Conservation (phyloP, 2,113 vertebrate species). For the Prinia subflava region DNA sequence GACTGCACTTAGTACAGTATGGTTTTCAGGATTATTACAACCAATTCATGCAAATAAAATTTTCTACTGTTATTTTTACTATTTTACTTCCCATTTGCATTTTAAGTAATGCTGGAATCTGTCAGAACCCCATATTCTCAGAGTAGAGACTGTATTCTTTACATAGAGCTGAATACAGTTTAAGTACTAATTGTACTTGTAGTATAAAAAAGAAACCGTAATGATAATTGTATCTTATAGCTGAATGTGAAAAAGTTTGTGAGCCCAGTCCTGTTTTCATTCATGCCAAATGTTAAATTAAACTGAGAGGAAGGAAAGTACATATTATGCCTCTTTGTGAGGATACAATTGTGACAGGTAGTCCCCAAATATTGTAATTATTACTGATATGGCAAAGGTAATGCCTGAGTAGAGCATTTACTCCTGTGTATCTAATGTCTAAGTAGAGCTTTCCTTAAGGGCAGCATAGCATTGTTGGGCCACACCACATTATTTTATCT, state of each 20-base stretch:
- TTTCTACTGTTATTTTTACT: background rate
- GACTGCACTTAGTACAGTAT: background rate
- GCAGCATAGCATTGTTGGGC: background rate
- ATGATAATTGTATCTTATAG: constrained; percentile 7
- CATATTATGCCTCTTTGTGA: background rate
- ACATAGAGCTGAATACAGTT: background rate
- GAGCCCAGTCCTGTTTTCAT: background rate
- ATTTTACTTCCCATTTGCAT: constrained; percentile 6
- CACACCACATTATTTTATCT: background rate
- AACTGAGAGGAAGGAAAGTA: background rate
- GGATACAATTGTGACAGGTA: background rate
- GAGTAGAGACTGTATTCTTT: background rate
- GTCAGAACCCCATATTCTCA: background rate
- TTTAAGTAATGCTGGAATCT: background rate
- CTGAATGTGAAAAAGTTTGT: background rate
- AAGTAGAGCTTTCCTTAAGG: background rate
- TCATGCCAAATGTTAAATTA: constrained; percentile 12
- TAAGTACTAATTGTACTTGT: constrained; percentile 16
- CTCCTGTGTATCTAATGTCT: background rate
- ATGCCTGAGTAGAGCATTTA: background rate
- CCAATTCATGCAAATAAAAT: background rate
- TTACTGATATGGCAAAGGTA: background rate
- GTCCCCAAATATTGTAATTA: constrained; percentile 3
- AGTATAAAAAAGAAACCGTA: constrained; percentile 2
- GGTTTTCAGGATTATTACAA: background rate